phyloP scores from a whole-genome alignment of 2,113 vertebrate genomes.

The Mesoclemmys tuberculata region DNA sequence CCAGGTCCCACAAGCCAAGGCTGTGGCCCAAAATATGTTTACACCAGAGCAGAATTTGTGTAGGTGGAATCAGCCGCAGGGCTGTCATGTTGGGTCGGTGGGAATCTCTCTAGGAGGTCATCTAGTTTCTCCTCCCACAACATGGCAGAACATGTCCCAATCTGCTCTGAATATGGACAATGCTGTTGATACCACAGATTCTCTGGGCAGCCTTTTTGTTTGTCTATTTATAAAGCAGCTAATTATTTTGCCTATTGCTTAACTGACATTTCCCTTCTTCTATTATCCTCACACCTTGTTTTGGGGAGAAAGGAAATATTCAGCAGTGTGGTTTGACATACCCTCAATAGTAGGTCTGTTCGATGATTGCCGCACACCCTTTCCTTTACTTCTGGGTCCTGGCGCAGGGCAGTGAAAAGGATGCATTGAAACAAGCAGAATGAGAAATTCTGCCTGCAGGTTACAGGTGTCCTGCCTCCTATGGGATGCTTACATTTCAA shows the following conservation, averaged over 20 bases:
- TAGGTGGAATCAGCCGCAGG: neutral
- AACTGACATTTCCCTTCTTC: neutral
- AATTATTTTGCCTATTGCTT: neutral
- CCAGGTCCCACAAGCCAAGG: neutral
- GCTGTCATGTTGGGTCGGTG: neutral
- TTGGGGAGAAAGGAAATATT: neutral
- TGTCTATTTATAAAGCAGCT: rapidly evolving
- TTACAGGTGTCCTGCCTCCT: neutral
- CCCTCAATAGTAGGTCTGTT: neutral
- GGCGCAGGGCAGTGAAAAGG: neutral
- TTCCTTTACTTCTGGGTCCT: neutral
- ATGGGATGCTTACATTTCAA: rapidly evolving
- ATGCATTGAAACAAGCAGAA: neutral
- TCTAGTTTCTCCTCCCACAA: neutral
- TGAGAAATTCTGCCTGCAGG: neutral
- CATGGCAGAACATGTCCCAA: neutral
- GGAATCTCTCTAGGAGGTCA: neutral
- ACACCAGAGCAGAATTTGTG: too few species aligned
- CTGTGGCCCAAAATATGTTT: neutral
- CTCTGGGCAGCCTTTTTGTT: neutral
- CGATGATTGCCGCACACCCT: neutral
- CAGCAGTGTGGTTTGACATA: neutral
- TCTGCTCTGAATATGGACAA: neutral
- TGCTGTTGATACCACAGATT: too few species aligned
- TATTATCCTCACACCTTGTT: neutral